phyloP scores from a whole-genome alignment of 2,113 vertebrate species.

The Otocyon megalotis region DNA sequence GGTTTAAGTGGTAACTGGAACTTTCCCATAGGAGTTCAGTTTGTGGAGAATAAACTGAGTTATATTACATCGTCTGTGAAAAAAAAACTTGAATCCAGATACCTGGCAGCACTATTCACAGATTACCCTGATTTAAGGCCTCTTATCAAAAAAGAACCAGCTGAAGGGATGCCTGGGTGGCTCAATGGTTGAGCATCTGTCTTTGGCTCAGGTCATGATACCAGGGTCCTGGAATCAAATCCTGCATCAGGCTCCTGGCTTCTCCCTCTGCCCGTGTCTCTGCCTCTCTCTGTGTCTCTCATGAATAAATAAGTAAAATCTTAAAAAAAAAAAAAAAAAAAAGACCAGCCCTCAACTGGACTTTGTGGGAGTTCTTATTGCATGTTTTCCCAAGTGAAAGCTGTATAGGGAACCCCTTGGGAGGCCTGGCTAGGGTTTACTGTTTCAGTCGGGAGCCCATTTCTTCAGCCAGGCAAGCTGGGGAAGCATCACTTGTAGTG shows the following conservation, averaged over 20 bases:
- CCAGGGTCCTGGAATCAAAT: no score
- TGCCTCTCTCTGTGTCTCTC: no score
- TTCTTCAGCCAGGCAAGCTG: not conserved
- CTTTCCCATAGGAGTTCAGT: constrained; percentile 52
- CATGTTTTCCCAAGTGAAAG: constrained; percentile 42
- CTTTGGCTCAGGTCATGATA: no score
- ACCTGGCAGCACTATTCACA: not conserved
- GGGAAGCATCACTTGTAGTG: not conserved
- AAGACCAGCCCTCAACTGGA: not conserved
- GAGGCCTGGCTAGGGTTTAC: not conserved
- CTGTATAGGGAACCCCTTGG: not conserved
- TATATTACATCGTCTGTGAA: not conserved
- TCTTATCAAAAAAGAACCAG: not conserved
- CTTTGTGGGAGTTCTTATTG: constrained; percentile 11
- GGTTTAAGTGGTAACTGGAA: constrained; percentile 14
- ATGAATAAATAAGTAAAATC: no score
- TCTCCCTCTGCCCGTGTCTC: no score
- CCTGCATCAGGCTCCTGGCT: no score
- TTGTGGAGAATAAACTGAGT: constrained; percentile 53
- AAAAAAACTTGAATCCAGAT: constrained; percentile 39
- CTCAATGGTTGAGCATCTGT: no score
- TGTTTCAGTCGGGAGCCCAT: not conserved
- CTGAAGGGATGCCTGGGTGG: no score
- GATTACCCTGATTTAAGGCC: not conserved
- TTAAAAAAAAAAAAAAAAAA: not conserved